Percentiles rank a stretch among this genome's conserved stretches.
Conservation (phyloP, 2,113 vertebrate species). For the Callipepla californica region DNA sequence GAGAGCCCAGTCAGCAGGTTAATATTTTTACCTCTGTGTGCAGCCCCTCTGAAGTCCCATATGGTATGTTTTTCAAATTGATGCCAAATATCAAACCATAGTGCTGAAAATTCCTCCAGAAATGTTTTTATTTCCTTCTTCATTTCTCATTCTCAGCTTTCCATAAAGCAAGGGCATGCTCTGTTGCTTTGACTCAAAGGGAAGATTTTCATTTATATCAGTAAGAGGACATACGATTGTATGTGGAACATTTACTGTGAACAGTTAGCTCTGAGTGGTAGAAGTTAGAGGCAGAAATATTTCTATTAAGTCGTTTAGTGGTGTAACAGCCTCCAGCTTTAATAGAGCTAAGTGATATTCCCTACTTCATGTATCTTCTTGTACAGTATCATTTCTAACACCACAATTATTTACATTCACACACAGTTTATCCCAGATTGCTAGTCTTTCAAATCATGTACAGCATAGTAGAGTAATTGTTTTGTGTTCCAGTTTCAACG, state of each 20-base stretch:
- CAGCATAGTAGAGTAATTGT: not conserved
- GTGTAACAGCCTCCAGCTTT: not conserved
- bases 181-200: not conserved
- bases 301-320: not conserved
- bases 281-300: not conserved
- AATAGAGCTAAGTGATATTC: not conserved
- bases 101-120: not conserved
- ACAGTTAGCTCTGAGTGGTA: not conserved
- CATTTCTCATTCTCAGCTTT: not conserved
- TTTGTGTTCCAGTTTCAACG: not conserved
- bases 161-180: not conserved
- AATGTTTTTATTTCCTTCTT: not conserved
- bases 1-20: not conserved
- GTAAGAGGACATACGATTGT: not conserved
- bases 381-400: not conserved
- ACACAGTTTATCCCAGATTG: not conserved
- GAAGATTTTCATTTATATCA: not conserved
- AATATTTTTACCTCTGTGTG: not conserved
- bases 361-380: not conserved
- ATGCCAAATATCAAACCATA: conserved; percentile 7
- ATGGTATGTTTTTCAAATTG: not conserved
- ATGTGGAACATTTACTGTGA: not conserved
- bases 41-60: not conserved
- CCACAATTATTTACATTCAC: not conserved
- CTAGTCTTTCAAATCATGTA: not conserved